These are phyloP conservation scores for Scaptomyza tumidula DNA, from an alignment of 2,888 invertebrate genomes.

Conservation along the genomic window DNA sequence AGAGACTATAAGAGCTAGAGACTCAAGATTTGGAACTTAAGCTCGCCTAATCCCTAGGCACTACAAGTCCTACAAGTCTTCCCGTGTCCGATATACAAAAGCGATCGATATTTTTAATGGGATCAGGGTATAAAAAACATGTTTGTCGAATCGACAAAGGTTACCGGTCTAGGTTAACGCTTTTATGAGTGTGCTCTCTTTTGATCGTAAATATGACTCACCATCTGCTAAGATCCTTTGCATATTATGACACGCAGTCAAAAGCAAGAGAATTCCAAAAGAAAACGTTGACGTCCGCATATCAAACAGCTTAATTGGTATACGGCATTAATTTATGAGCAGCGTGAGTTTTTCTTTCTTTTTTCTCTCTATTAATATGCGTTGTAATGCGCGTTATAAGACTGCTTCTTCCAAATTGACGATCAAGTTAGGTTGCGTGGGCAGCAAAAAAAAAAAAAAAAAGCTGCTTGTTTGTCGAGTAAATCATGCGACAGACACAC, in stretches of 20 bases:
- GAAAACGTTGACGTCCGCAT: neutral
- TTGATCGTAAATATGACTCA: constrained; percentile 5
- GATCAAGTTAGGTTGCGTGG: neutral
- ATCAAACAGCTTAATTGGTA: neutral
- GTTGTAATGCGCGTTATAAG: neutral
- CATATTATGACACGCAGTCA: neutral
- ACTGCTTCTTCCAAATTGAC: neutral
- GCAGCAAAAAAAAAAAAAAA: neutral
- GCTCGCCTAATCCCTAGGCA: too few species aligned
- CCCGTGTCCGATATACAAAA: too few species aligned
- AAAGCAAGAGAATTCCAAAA: constrained; percentile 1
- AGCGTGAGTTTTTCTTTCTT: neutral
- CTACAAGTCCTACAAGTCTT: too few species aligned
- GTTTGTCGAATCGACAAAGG: too few species aligned
- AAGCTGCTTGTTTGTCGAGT: neutral
- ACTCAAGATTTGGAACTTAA: too few species aligned
- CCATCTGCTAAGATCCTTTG: constrained; percentile 7
- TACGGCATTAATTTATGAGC: neutral
- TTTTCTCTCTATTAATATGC: neutral
- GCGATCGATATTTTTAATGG: too few species aligned
- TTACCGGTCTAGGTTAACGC: too few species aligned
- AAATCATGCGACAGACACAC: neutral
- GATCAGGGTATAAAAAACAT: too few species aligned
- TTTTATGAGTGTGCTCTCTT: too few species aligned
- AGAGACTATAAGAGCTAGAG: too few species aligned